Percentiles rank a stretch among this genome's conserved stretches.
phyloP scores from a whole-genome alignment of 2,797 vertebrate species.

The Falco cherrug region DNA sequence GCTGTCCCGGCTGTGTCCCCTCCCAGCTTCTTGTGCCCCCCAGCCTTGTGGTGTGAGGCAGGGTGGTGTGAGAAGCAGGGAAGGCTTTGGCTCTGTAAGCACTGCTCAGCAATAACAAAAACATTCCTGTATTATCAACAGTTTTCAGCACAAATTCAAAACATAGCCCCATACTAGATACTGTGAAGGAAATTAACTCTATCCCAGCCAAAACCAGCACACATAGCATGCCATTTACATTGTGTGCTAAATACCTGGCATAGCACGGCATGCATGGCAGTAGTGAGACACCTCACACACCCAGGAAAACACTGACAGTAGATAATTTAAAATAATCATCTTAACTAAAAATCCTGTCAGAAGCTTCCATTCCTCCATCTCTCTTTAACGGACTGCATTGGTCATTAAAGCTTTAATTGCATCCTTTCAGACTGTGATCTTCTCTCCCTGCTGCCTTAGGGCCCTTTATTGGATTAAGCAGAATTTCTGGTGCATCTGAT shows the following conservation, averaged over 20 bases:
- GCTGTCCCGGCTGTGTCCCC: too few species aligned
- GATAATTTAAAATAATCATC: neutral
- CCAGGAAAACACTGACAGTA: neutral
- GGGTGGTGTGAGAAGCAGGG: too few species aligned
- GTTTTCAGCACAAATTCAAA: too few species aligned
- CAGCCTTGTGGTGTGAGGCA: too few species aligned
- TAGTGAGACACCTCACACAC: neutral
- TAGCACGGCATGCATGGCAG: neutral
- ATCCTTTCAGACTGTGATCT: neutral
- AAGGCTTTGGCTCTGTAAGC: too few species aligned
- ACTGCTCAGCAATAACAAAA: too few species aligned
- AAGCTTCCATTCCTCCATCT: neutral
- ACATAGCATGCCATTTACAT: neutral
- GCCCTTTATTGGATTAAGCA: neutral
- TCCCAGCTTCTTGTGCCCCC: too few species aligned
- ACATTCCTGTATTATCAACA: too few species aligned
- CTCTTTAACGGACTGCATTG: neutral
- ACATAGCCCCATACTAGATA: too few species aligned
- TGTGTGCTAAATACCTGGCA: neutral
- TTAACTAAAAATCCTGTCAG: neutral
- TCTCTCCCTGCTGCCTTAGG: neutral
- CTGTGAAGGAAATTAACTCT: too few species aligned
- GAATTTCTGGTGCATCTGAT: neutral
- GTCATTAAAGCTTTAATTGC: neutral
- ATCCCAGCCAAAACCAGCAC: too few species aligned